Percentiles rank a stretch among this genome's conserved stretches.
Evolutionary conservation across 2,888 invertebrate species (phyloP).

Genomic region (Drosophila ustulata): DNA sequence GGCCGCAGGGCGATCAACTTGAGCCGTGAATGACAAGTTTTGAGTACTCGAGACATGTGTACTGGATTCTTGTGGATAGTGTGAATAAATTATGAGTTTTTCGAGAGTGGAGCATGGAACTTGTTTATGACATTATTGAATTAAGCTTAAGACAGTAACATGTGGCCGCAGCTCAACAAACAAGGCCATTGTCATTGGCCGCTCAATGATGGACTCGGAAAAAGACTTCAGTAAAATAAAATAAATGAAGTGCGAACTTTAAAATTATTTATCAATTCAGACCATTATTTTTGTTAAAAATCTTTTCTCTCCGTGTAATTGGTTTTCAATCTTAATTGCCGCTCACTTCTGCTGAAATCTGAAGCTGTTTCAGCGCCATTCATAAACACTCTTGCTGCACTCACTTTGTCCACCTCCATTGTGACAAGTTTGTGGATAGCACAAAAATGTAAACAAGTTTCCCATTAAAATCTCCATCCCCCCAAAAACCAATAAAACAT

Average conservation of each 20-base stretch:
- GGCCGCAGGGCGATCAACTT: slow-evolving; percentile 19
- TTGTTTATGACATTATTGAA: slow-evolving; percentile 70
- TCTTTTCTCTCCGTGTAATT: slow-evolving; percentile 21
- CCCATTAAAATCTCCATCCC: slow-evolving; percentile 32
- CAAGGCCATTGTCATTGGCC: slow-evolving; percentile 37
- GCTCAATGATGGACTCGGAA: slow-evolving; percentile 4
- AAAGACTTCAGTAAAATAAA: slow-evolving; percentile 4
- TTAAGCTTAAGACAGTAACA: slow-evolving; percentile 45
- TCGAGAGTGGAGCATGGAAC: slow-evolving; percentile 43
- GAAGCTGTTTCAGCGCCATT: slow-evolving; percentile 4
- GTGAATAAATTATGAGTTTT: slow-evolving; percentile 46
- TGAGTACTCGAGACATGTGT: slow-evolving; percentile 24
- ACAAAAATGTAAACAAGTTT: slow-evolving; percentile 46
- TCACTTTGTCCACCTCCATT: slow-evolving; percentile 26
- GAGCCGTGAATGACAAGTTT: slow-evolving; percentile 23
- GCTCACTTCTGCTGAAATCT: slow-evolving; percentile 21
- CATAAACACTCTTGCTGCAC: slow-evolving; percentile 2
- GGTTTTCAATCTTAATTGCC: slow-evolving; percentile 16
- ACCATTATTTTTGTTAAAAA: background rate
- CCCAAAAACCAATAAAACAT: slow-evolving; percentile 35
- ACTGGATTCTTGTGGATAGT: slow-evolving; percentile 27
- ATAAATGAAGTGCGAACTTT: too few relatives aligned
- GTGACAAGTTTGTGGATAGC: slow-evolving; percentile 30
- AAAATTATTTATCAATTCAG: too few relatives aligned
- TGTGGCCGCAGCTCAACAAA: slow-evolving; percentile 14